A percentile compares a stretch with the other conserved stretches of the same genome.
phyloP scores from a whole-genome alignment of 2,797 vertebrate species.

The Macropodus opercularis region DNA sequence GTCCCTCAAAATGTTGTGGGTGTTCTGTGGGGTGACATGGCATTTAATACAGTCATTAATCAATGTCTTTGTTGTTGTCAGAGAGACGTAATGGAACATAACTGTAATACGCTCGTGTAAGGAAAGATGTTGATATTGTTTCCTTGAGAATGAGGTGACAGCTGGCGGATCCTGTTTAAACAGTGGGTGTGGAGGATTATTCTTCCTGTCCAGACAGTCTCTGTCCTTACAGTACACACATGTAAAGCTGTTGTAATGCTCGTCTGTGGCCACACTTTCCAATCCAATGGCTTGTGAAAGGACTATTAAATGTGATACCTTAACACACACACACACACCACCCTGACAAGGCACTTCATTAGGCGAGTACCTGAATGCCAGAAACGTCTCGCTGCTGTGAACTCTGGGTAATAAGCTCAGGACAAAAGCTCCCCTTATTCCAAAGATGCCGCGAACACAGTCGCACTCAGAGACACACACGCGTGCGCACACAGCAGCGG shows the following conservation, averaged over 20 bases:
- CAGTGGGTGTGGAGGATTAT: not conserved
- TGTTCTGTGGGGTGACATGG: conserved; percentile 35
- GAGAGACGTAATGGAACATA: conserved; percentile 17
- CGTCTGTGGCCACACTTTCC: conserved; percentile 25
- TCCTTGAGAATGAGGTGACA: conserved; percentile 9
- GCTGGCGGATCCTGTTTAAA: conserved; percentile 17
- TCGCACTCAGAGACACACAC: not conserved
- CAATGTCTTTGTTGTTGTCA: conserved; percentile 46
- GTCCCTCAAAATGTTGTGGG: conserved; percentile 40
- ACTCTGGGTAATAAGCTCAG: conserved; percentile 59
- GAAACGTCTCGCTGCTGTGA: conserved; percentile 50
- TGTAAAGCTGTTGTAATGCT: no score
- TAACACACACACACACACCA: conserved; percentile 2
- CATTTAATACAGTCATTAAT: conserved; percentile 58
- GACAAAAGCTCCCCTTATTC: conserved; percentile 46
- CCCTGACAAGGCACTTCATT: conserved; percentile 63
- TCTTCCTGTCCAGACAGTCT: conserved; percentile 5
- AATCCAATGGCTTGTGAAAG: conserved; percentile 40
- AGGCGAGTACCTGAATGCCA: conserved; percentile 59
- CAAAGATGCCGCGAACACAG: conserved; percentile 29
- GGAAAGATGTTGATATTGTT: conserved; percentile 24
- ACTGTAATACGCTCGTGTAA: conserved; percentile 13
- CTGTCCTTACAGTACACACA: not conserved
- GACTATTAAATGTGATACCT: conserved; percentile 34
- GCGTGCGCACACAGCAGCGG: not conserved